These are phyloP conservation scores for Zonitis immaculata DNA, from an alignment of 2,888 invertebrate species.

Conservation along the genomic window DNA sequence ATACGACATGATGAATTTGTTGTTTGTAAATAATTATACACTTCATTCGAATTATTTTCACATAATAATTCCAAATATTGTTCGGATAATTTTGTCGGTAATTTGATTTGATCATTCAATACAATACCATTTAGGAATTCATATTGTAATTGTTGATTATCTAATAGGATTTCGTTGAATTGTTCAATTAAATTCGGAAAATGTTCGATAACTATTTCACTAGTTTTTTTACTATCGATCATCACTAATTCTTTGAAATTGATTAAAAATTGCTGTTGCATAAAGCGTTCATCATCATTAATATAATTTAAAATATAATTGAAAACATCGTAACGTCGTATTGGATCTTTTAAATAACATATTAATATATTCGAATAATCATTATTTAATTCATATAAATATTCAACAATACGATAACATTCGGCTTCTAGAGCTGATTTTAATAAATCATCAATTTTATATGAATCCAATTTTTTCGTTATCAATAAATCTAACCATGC, in stretches of 20 bases:
- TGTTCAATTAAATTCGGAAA: conserved; percentile 50
- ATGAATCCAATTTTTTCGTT: conserved; percentile 57
- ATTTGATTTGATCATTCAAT: conserved; percentile 38
- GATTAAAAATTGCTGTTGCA: conserved; percentile 48
- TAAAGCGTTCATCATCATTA: conserved; percentile 44
- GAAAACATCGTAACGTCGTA: conserved; percentile 60
- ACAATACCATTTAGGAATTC: conserved; percentile 57
- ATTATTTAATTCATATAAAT: conserved; percentile 58
- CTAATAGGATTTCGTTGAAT: conserved; percentile 48
- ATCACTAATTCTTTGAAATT: conserved; percentile 54
- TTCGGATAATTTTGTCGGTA: conserved; percentile 54
- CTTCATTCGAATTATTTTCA: conserved; percentile 51
- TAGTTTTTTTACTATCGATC: conserved; percentile 60
- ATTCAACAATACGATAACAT: conserved; percentile 68
- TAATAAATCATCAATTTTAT: conserved; percentile 57
- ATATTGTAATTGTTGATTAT: conserved; percentile 50
- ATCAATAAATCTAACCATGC: conserved; percentile 66
- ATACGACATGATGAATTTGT: conserved; percentile 54
- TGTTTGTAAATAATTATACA: conserved; percentile 44
- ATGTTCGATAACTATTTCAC: conserved; percentile 58
- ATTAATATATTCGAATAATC: conserved; percentile 61
- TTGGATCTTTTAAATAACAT: conserved; percentile 63
- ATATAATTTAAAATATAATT: conserved; percentile 53
- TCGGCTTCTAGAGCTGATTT: conserved; percentile 59
- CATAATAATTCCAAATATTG: conserved; percentile 62